Base-by-base conservation (phyloP, 2,888 invertebrate species). In the Athalia rosae region DNA sequence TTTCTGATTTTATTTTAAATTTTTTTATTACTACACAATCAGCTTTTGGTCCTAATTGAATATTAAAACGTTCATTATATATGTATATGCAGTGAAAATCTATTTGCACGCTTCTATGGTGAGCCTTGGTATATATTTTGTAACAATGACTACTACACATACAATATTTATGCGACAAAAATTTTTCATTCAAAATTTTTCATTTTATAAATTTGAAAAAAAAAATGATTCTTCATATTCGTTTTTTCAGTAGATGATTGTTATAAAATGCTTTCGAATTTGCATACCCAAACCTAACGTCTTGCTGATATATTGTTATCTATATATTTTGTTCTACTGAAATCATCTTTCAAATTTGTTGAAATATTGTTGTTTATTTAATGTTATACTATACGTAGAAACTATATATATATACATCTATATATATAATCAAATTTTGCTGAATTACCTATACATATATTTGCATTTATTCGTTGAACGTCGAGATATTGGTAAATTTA, bases 51-150 rank as follows among this genome's bases (percentile, higher is more conserved):
- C 28, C 28, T 28, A 28, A 28, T 28, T 28, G 28, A 28, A 28
- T 28, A 28, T 28, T 28, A 28, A 28, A 28, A 28, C 28, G 28
- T 28, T 28, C 28, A 28, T 28, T 28, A 28, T 28, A 28, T 28
- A 28, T 28, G 28, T 28, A 28, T 28, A 28, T 28, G 28, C 28
- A 28, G 28, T 28, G 28, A 28, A 28, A 28, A 64, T 79, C 81
- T 81, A 84, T 82, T 87, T 87, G 88, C 88, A 89, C 89, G 88
- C 88, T 89, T 89, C 79, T 84, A 85, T 87, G 86, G 85, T 86
- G 85, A 88, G 85, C 83, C 85, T 85, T 85, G 85, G 83, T 84
- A 83, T 84, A 84, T 79, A 66, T 80, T 84, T 83, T 81, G 81
- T 83, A 86, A 86, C 84, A 86, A 85, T 83, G 81, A 84, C 82